Evolutionary conservation across 2,888 invertebrate species (phyloP).

Genomic region (Palloptera scutellata): DNA sequence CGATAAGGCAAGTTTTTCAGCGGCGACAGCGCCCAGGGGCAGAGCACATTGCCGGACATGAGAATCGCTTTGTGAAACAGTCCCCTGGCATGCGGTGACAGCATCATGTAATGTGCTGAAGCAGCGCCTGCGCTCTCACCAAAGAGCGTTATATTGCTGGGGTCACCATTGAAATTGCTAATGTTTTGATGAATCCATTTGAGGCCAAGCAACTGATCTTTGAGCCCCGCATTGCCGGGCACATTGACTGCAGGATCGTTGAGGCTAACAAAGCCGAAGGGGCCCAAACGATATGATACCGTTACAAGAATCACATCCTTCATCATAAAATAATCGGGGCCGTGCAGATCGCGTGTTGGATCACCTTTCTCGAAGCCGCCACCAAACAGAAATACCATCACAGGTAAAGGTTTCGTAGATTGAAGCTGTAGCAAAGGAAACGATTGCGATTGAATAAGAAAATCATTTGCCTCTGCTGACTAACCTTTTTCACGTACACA

Average conservation of each 20-base stretch:
- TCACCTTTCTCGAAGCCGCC: constrained; percentile 65
- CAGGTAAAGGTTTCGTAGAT: constrained; percentile 47
- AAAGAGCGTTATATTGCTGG: constrained; percentile 65
- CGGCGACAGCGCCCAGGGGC: constrained; percentile 52
- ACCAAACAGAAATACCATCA: constrained; percentile 66
- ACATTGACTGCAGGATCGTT: constrained; percentile 62
- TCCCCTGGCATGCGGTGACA: constrained; percentile 63
- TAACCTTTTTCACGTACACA: constrained; percentile 57
- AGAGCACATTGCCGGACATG: constrained; percentile 56
- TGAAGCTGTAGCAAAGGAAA: constrained; percentile 36
- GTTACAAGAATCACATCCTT: constrained; percentile 64
- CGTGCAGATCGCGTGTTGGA: constrained; percentile 54
- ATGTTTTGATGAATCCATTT: constrained; percentile 66
- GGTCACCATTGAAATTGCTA: constrained; percentile 64
- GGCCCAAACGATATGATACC: constrained; percentile 65
- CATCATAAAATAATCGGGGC: constrained; percentile 65
- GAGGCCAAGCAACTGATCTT: constrained; percentile 66
- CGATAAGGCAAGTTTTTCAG: constrained; percentile 47
- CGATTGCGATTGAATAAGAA: no score
- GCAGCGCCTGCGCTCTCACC: constrained; percentile 67
- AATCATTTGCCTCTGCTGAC: no score
- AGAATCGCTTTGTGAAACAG: constrained; percentile 60
- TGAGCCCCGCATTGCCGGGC: constrained; percentile 67
- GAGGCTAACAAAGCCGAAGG: constrained; percentile 65
- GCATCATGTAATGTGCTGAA: constrained; percentile 63